Base-by-base conservation (phyloP, 2,797 vertebrate genomes). In the Lagothrix lagotricha region DNA sequence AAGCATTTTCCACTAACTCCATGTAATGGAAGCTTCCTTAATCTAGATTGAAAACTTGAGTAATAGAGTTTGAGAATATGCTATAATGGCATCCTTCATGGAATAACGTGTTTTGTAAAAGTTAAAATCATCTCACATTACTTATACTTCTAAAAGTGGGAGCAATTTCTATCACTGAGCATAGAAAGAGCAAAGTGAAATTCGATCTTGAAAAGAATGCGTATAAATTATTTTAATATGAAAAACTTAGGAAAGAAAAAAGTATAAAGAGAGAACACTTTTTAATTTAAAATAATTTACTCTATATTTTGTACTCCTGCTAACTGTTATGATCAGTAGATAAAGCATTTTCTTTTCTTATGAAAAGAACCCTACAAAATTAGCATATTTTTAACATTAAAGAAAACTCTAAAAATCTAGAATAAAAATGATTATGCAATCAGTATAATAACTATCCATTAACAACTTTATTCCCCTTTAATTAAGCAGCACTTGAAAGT, bases 21-120 rank as follows among this genome's bases (percentile, higher is more conserved):
- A 95, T 98, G 72, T 75, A 84, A 57, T 96, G 95, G 94, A 39
- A 81, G 90, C 94, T 97, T 97, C 73, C 81, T 89, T 50, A 93
- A 75, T 33, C 39, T 94, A 24, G 93, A 96, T 82, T 89, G 64
- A 97, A 98, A 97, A 87, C n/a, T 70, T 79, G 64, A 77, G 64
- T 96, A 97, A 93, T 30, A 95, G 82, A 91, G 3, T 39, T 94
- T 79, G 85, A 94, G 90, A 97, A 96, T 58, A 64, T 54, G n/a
- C 64, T 61, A 0, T 24, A 79, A 48, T 44, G 20, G 1, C 85
- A 98, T 83, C n/a, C 94, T 97, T 98, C 44, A 84, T 50, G 41
- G 96, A 97, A 75, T 4, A 79, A 92, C 95, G 61, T 82, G 30
- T 96, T 83, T 93, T 79, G 26, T 28, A 85, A 90, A 84, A 95